Evolutionary conservation across 2,113 vertebrate genomes (phyloP), one percentile per base, ranked within the genome.

Genomic region (Coryphaenoides rupestris): DNA sequence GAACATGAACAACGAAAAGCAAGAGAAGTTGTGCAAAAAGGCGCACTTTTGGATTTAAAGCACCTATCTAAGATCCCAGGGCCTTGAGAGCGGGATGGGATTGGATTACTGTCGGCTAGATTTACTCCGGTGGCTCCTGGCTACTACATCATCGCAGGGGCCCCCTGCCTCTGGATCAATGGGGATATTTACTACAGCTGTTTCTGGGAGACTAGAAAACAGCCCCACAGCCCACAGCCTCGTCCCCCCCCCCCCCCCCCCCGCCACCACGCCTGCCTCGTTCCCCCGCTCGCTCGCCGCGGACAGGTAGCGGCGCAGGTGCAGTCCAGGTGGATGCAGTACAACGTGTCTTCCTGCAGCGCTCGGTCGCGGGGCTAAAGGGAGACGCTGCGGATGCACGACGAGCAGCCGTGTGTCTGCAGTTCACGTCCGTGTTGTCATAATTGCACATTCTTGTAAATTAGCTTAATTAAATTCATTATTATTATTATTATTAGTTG

Each of bases 21-120:
- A 62, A 69, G 66, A 80, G 77, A 79, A 81, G 82, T 84, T 83
- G 80, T 87, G 84, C 80, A 84, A 81, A 87, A 84, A 83, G 71
- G 78, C 73, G 76, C 77, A 86, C 83, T 88, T 90, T 89, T 88
- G 84, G 87, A 90, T 92, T 91, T 89, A 90, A 92, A 88, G 89
- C 83, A 88, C 89, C 90, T 89, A 90, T 90, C 89, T 89, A 79
- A 88, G 82, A 90, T 88, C 87, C 87, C 81, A 81, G 82, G 88
- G 87, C 87, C 87, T 80, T 88, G 89, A 91, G 86, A 90, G 88
- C 89, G 85, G 86, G 87, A 92, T 90, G 85, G 86, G 87, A 92
- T 92, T 90, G 89, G 89, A 90, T 90, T 90, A 91, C 90, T 91
- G 89, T 92, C 90, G 81, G 76, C 80, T 82, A 90, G 90, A 91